Conservation (phyloP, 1,140 invertebrate genomes). For the Panagrolaimus sp. region DNA sequence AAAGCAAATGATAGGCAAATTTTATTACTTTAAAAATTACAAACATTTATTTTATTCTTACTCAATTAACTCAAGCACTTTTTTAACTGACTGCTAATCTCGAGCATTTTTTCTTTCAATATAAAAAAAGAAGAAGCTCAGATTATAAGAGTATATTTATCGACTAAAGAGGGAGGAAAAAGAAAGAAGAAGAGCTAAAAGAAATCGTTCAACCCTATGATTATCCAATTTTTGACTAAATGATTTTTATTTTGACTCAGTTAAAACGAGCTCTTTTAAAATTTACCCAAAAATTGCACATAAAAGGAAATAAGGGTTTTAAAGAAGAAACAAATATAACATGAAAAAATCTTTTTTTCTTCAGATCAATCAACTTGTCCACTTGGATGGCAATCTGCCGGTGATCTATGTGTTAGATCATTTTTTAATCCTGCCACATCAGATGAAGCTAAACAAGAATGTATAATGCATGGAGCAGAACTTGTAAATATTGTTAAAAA, state of each 20-base stretch:
- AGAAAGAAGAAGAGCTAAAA: neutral
- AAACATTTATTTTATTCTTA: neutral
- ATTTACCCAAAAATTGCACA: neutral
- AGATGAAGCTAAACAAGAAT: conserved; percentile 15
- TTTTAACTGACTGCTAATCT: neutral
- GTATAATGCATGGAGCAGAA: conserved; percentile 16
- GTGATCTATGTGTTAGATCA: conserved; percentile 18
- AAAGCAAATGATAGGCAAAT: neutral
- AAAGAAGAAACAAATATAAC: neutral
- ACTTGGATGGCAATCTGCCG: conserved; percentile 18
- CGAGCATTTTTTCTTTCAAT: too few relatives aligned
- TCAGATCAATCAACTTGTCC: conserved; percentile 27
- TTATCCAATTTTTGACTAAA: neutral
- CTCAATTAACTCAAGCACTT: neutral
- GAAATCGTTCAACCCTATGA: neutral
- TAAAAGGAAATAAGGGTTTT: conserved; percentile 5
- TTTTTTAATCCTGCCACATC: conserved; percentile 1
- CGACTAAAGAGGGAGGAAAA: too few relatives aligned
- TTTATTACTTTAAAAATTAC: conserved; percentile 1
- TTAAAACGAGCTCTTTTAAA: neutral
- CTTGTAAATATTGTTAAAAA: conserved; percentile 21
- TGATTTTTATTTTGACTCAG: neutral
- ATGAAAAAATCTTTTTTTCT: neutral
- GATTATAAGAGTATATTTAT: too few relatives aligned
- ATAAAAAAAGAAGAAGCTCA: too few relatives aligned